Percentiles rank a stretch among this genome's conserved stretches.
These are phyloP conservation scores for Coreius guichenoti DNA, from an alignment of 2,797 vertebrate genomes.

Conservation along the genomic window DNA sequence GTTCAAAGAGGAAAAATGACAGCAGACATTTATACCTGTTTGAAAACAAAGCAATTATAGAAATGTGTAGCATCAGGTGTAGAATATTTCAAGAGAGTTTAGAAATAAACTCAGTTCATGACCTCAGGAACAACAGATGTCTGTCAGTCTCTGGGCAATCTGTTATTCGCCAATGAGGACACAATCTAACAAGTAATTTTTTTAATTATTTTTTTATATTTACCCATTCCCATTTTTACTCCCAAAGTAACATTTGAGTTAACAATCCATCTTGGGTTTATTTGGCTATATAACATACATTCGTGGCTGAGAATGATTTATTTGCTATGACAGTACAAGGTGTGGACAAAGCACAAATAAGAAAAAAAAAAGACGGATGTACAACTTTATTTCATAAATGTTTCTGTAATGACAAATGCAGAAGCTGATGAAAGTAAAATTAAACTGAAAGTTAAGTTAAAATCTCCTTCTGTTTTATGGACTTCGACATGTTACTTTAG, in stretches of 20 bases:
- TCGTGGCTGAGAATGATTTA: not conserved
- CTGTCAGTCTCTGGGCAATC: slow-evolving; percentile 19
- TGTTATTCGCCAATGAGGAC: slow-evolving; percentile 17
- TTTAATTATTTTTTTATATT: not conserved
- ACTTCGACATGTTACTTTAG: not conserved
- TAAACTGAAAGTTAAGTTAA: no score
- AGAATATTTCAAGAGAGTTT: slow-evolving; percentile 21
- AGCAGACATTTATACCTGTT: slow-evolving; percentile 35
- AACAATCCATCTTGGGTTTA: not conserved
- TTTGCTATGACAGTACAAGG: not conserved
- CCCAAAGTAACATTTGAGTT: not conserved
- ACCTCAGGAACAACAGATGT: slow-evolving; percentile 28
- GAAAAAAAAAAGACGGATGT: not conserved
- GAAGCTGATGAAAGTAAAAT: not conserved
- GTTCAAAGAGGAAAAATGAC: slow-evolving; percentile 20
- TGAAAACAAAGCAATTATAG: slow-evolving; percentile 38
- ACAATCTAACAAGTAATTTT: slow-evolving; percentile 2
- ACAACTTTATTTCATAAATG: not conserved
- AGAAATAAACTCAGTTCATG: slow-evolving; percentile 20
- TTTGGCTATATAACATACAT: not conserved
- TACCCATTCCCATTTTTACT: not conserved
- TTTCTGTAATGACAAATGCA: not conserved
- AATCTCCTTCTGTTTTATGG: not conserved
- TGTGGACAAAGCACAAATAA: not conserved
- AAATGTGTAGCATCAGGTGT: not conserved